Conservation (phyloP, 2,888 invertebrate species). For the Stratiomys singularior region DNA sequence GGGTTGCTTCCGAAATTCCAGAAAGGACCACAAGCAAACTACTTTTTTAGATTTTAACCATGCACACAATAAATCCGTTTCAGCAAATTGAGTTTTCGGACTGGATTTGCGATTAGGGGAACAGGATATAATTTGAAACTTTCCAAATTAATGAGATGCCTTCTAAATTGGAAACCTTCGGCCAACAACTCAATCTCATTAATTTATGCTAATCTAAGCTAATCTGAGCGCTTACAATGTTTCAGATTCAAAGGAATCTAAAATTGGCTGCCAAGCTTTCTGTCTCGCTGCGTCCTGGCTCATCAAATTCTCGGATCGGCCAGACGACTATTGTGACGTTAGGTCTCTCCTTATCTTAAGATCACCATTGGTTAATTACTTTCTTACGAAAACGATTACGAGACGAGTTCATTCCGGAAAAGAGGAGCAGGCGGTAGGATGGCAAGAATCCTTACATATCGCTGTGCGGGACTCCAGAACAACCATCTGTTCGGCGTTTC, state of each 20-base stretch:
- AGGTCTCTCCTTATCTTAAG: constrained; percentile 46
- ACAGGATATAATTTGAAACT: neutral
- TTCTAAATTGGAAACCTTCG: constrained; percentile 1
- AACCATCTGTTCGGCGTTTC: constrained; percentile 33
- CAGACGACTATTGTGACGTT: constrained; percentile 19
- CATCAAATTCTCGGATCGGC: constrained; percentile 30
- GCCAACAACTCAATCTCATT: constrained; percentile 24
- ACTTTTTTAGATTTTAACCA: too few species aligned
- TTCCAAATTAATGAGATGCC: constrained; percentile 15
- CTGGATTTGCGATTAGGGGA: too few species aligned
- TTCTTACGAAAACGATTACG: constrained; percentile 42
- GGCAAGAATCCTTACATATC: neutral
- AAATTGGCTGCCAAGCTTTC: constrained; percentile 25
- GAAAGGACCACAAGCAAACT: too few species aligned
- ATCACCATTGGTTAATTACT: constrained; percentile 51
- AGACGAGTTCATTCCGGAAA: constrained; percentile 16
- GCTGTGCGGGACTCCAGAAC: neutral
- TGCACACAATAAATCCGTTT: too few species aligned
- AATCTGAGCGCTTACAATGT: neutral
- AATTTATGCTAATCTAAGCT: constrained; percentile 16
- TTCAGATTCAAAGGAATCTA: constrained; percentile 4
- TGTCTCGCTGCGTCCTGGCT: neutral
- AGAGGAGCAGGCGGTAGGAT: neutral
- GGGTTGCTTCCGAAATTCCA: too few species aligned
- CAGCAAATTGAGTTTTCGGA: too few species aligned